Conservation (phyloP, 2,113 vertebrate species). For the Lasiurus borealis region DNA sequence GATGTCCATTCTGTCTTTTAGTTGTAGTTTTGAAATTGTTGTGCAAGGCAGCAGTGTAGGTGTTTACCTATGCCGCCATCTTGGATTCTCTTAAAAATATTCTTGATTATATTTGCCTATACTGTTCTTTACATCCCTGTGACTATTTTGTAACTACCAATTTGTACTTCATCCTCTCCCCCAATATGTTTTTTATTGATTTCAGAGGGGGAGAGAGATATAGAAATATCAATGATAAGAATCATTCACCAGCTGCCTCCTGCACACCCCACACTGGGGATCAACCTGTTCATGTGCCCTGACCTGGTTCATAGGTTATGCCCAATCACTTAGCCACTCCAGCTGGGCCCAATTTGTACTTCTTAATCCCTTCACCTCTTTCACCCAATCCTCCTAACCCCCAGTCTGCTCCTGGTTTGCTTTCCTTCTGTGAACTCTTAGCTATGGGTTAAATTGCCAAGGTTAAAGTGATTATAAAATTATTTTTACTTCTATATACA, state of each 20-base stretch:
- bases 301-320: not conserved
- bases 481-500: not conserved
- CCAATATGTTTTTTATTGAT: not conserved
- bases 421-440: slow-evolving; percentile 49
- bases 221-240: not conserved
- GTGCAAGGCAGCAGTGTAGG: too few species aligned
- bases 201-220: not conserved
- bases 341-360: not conserved
- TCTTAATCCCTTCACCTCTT: not conserved
- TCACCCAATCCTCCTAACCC: not conserved
- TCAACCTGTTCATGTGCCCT: not conserved
- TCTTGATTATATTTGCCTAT: not conserved
- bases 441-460: slow-evolving; percentile 40
- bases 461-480: slow-evolving; percentile 54
- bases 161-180: not conserved
- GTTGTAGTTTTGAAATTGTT: too few species aligned
- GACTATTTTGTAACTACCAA: not conserved
- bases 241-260: not conserved
- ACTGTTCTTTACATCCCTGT: not conserved
- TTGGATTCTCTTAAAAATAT: not conserved
- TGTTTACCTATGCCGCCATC: too few species aligned
- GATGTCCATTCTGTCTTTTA: too few species aligned
- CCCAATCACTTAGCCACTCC: not conserved
- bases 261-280: not conserved
- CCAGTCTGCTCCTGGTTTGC: not conserved